Base-by-base conservation (phyloP, 2,888 invertebrate species). In the Teinopalpus imperialis region DNA sequence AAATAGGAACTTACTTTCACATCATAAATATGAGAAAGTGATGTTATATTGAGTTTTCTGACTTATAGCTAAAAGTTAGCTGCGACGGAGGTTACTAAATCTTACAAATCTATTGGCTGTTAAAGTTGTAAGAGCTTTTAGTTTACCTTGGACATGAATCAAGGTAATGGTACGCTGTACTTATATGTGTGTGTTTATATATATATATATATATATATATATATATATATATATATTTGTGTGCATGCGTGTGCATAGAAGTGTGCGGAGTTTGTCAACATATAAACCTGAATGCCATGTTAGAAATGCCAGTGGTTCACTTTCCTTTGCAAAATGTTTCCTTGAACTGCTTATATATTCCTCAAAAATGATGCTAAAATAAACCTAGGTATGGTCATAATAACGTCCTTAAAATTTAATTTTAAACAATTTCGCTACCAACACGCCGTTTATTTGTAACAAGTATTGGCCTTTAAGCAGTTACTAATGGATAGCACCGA, bases 401-500 rank as follows among this genome's bases (percentile, higher is more conserved):
- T 23, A 12, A 37, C 27, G 37, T 37, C 8, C 9, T 14, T 12
- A 13, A 16, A 14, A 2, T n/a, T n/a, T n/a, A n/a, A n/a, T n/a
- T n/a, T n/a, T 9, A 18, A 29, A 21, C 18, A 18, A 31, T 44
- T 49, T 44, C 30, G 30, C 29, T 31, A 18, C 21, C 6, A 41
- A 35, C 35, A 36, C 27, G 35, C 27, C 35, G 40, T 49, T 42
- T 30, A 37, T 51, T 47, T 31, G 31, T 37, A 30, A 24, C 30
- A 44, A 43, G 39, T 40, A 37, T 59, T 59, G 47, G 57, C 61
- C 56, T 61, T 62, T 53, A 23, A 50, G 39, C 43, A 27, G 30
- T 56, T 59, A 52, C 62, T 69, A 69, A 66, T 66, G 60, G 55
- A 53, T 53, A 58, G 56, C 51, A 50, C 59, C 60, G 58, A 76